Conservation (phyloP, 2,888 invertebrate genomes). For the Tanytarsus gracilentus region DNA sequence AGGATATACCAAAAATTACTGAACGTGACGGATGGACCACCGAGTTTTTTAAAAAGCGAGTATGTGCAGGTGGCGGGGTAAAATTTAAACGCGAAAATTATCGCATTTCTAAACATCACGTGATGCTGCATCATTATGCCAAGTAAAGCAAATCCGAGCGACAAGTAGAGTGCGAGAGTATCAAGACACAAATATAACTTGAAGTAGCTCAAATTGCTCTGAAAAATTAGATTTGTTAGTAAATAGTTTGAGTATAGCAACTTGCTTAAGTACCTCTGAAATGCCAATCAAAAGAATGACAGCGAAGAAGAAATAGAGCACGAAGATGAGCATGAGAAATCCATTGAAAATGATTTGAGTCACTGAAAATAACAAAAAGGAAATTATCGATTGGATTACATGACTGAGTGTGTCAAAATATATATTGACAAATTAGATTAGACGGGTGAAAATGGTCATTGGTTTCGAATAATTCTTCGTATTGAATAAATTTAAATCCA, state of each 20-base stretch:
- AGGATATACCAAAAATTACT: not conserved
- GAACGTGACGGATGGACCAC: not conserved
- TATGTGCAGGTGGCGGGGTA: conserved; percentile 4
- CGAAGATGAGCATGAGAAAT: not conserved
- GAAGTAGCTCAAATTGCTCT: conserved; percentile 10
- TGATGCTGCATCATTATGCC: not conserved
- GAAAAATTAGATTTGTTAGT: too few relatives aligned
- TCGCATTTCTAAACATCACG: not conserved
- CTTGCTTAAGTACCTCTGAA: too few relatives aligned
- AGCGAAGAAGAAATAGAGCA: not conserved
- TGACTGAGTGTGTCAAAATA: too few relatives aligned
- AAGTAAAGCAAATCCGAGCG: not conserved
- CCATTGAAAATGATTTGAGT: conserved; percentile 10
- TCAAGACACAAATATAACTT: not conserved
- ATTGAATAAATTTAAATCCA: too few relatives aligned
- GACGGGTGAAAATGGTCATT: too few relatives aligned
- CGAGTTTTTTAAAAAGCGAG: conserved; percentile 5
- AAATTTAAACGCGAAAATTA: conserved; percentile 2
- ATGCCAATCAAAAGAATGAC: conserved; percentile 11
- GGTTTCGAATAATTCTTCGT: too few relatives aligned
- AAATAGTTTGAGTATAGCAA: too few relatives aligned
- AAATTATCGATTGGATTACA: too few relatives aligned
- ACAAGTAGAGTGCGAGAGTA: not conserved
- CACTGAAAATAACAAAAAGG: too few relatives aligned
- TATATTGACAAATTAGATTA: too few relatives aligned